These are phyloP conservation scores for Oreochromis aureus DNA, from an alignment of 2,113 vertebrate genomes.

Conservation along the genomic window DNA sequence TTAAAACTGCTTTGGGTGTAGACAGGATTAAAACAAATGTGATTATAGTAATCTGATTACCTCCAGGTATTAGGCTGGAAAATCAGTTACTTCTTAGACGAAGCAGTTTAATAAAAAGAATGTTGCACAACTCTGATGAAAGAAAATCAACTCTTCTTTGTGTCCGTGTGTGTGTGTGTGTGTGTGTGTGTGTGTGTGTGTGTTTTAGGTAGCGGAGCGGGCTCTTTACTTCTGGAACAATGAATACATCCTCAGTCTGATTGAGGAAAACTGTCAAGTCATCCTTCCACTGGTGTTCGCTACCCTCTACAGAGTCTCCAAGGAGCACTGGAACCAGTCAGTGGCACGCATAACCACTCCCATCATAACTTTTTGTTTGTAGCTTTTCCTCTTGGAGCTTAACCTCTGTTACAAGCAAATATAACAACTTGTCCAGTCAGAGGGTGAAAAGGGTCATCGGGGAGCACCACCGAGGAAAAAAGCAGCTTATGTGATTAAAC, in stretches of 20 bases:
- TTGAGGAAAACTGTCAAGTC: constrained; percentile 91
- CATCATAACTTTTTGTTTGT: not conserved
- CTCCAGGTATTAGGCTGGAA: not conserved
- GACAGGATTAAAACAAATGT: not conserved
- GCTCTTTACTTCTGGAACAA: constrained; percentile 97
- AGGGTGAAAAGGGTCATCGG: not conserved
- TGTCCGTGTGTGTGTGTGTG: not conserved
- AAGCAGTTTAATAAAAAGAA: not conserved
- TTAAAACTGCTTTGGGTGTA: not conserved
- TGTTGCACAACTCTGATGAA: not conserved
- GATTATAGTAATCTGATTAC: not conserved
- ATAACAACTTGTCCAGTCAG: not conserved
- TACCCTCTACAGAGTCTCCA: constrained; percentile 90
- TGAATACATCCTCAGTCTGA: constrained; percentile 90
- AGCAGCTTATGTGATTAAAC: not conserved
- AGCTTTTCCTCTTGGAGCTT: not conserved
- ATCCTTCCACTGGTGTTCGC: constrained; percentile 88
- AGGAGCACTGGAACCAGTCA: constrained; percentile 95
- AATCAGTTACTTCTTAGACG: not conserved
- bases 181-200: not conserved
- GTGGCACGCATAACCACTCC: constrained; percentile 25
- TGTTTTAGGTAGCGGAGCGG: constrained; percentile 85
- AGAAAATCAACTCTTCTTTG: not conserved
- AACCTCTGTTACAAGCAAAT: not conserved
- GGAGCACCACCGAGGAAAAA: not conserved